Evolutionary conservation across 1,140 invertebrate genomes (phyloP).

Genomic region (Drosophila bifasciata): DNA sequence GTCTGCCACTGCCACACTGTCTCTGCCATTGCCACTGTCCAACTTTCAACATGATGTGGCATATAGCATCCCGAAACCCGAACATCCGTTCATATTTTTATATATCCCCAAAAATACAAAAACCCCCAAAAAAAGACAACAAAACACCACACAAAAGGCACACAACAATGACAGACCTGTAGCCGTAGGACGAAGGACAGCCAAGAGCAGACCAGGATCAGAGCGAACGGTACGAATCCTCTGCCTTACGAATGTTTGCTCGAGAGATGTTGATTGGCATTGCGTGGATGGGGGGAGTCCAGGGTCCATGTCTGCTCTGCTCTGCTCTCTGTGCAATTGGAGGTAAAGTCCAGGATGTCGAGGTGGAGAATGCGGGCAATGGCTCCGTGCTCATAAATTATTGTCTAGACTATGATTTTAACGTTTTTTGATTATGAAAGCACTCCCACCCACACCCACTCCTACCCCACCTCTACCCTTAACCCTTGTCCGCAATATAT

Average conservation of each 20-base stretch:
- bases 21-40: neutral
- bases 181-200: slow-evolving; percentile 32
- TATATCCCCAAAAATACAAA: slow-evolving; percentile 37
- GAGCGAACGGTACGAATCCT: slow-evolving; percentile 26
- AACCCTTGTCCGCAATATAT: slow-evolving; percentile 47
- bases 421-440: slow-evolving; percentile 84
- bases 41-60: neutral
- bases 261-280: slow-evolving; percentile 81
- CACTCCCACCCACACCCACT: slow-evolving; percentile 14
- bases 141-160: slow-evolving; percentile 21
- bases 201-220: slow-evolving; percentile 32
- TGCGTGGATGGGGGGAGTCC: slow-evolving; percentile 34
- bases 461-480: slow-evolving; percentile 8
- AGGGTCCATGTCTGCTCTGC: neutral
- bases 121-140: slow-evolving; percentile 14
- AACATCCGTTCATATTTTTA: slow-evolving; percentile 63
- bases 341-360: no score
- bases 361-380: slow-evolving; percentile 49
- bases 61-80: slow-evolving; percentile 17
- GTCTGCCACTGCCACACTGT: neutral
- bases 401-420: slow-evolving; percentile 84
- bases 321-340: slow-evolving; percentile 5
- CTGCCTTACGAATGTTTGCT: slow-evolving; percentile 79
- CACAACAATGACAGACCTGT: slow-evolving; percentile 55
- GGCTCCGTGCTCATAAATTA: slow-evolving; percentile 81